Evolutionary conservation across 2,888 invertebrate genomes (phyloP), one percentile per base, ranked within the genome.

Genomic region (Melieria crassipennis): DNA sequence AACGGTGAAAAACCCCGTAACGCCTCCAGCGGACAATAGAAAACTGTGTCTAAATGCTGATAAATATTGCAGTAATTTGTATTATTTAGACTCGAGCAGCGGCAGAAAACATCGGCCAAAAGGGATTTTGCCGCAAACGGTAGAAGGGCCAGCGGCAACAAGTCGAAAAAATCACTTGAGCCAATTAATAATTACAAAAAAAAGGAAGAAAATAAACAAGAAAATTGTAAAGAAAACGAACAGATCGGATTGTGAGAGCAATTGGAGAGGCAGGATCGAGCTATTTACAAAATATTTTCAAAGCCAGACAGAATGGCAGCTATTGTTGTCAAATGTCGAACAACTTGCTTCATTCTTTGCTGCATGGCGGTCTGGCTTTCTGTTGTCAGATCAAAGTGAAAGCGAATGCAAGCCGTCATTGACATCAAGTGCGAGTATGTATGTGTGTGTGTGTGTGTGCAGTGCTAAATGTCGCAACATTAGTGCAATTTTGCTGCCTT

Each of bases 151-250:
- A 70, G 5, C 30, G 50, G 10, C 7, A 62, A 62, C 60, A 70
- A 68, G 58, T 69, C 67, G 66, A 65, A 30, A 75, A 76, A 76
- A 74, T 76, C 76, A 76, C 75, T 78, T 78, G 77, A 77, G 76
- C 77, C 73, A 78, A 77, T 78, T 77, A 78, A 78, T 77, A 76
- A 75, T 73, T 73, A 58, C 67, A 63, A 30, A 56, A 50, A 45
- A 16, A 62, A 73, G 60, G 48, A 42, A 45, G 30, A 56, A 69
- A 50, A 47, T 48, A 7, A 52, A 58, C 62, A 65, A 67, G 55
- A 57, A 50, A 42, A 48, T 10, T 13, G 52, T 45, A 43, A 7
- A 57, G 4, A 5, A 5, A 50, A 13, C 9, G 11, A 43, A 16
- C 9, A 16, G 48, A 10, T 48, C 58, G 43, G 13, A 7, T 16